Base-by-base conservation (phyloP, 2,797 vertebrate genomes). In the Channa striata region DNA sequence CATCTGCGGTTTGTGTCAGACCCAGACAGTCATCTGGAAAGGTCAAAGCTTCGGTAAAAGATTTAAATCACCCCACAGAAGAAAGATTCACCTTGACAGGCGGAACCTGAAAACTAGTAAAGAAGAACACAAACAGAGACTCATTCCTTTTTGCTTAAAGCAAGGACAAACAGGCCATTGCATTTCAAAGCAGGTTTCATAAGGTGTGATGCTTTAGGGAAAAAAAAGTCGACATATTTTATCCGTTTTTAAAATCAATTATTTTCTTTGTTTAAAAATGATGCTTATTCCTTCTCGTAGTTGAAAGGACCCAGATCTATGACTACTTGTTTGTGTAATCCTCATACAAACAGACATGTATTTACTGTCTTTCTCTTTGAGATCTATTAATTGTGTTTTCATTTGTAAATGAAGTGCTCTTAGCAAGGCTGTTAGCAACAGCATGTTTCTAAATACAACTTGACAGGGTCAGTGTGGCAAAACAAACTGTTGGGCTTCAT, bases 1-100 rank as follows among this genome's bases (percentile, higher is more conserved):
- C 91, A 88, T 86, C 78, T 74, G 77, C 66, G 81, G 83, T 93
- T 92, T 89, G 84, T 90, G 88, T 93, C 91, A 83, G 89, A 90
- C 59, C 70, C 67, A 92, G 90, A 90, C 82, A 85, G 86, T 88
- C 87, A 89, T 86, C 87, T 82, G 85, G 81, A 94, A 94, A 95
- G 93, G 94, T 94, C 93, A 93, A 57, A 85, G 82, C 91, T 87
- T 76, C 70, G 49, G 87, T 90, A 89, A 93, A 93, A 93, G 88
- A 93, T 93, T 91, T 89, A 91, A 92, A 93, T 91, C 91, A 89
- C 25, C 75, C 40, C 68, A 70, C 72, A 73, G 78, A 87, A 88
- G 86, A 92, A 86, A 89, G 82, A 93, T 93, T 85, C 87, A 91
- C 90, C 83, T 89, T 92, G 93, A 94, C 93, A 93, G 91, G 86